phyloP scores from a whole-genome alignment of 2,113 vertebrate genomes.

The Apus apus region DNA sequence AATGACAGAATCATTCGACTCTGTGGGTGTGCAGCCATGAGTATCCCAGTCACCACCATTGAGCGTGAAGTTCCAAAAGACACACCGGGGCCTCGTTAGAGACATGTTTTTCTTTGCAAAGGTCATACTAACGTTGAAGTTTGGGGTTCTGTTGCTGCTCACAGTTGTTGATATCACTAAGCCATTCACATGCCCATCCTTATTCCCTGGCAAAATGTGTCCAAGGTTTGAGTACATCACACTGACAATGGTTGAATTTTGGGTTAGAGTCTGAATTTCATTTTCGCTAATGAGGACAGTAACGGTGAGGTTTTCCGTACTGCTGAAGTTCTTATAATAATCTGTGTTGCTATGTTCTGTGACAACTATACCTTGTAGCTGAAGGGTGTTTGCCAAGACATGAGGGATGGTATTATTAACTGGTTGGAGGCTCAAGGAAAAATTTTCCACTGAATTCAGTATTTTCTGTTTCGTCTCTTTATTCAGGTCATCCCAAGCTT shows the following conservation, averaged over 20 bases:
- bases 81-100: conserved; percentile 61
- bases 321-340: conserved; percentile 59
- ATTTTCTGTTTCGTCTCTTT: neutral
- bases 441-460: conserved; percentile 75
- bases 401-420: neutral
- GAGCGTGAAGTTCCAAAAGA: conserved; percentile 80
- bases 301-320: conserved; percentile 49
- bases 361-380: conserved; percentile 60
- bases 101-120: conserved; percentile 62
- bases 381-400: conserved; percentile 53
- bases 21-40: conserved; percentile 55
- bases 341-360: neutral
- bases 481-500: conserved; percentile 16
- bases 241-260: conserved; percentile 56
- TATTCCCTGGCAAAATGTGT: conserved; percentile 35
- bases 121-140: conserved; percentile 66
- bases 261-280: conserved; percentile 13
- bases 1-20: neutral
- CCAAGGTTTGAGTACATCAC: conserved; percentile 76
- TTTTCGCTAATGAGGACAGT: conserved; percentile 28
- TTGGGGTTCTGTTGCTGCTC: neutral
- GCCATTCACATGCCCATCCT: neutral
- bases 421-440: conserved; percentile 53
- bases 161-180: conserved; percentile 79
- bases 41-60: conserved; percentile 66